Conservation (phyloP, 2,888 invertebrate genomes). For the Stenichneumon culpator region DNA sequence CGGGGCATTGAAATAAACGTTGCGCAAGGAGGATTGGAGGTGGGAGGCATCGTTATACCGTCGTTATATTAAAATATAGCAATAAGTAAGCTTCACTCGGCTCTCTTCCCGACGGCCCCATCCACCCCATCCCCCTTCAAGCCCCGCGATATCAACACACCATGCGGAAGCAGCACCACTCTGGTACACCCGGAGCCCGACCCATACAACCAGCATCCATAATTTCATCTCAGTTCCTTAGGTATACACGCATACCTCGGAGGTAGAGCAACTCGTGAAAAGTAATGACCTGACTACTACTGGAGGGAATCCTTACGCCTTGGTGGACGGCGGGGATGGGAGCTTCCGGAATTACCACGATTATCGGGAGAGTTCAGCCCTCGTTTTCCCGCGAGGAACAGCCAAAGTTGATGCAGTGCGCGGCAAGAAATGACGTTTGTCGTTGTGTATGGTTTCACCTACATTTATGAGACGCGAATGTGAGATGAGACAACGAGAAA, state of each 20-base stretch:
- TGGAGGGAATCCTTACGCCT: not conserved
- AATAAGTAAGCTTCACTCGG: constrained; percentile 79
- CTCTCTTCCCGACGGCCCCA: constrained; percentile 56
- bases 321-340: not conserved
- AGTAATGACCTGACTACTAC: constrained; percentile 3
- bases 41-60: constrained; percentile 77
- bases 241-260: constrained; percentile 31
- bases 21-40: constrained; percentile 62
- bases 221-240: constrained; percentile 69
- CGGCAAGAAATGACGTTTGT: not conserved
- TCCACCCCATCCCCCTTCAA: constrained; percentile 62
- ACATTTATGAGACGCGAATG: not conserved
- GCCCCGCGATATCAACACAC: constrained; percentile 60
- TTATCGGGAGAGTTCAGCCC: constrained; percentile 5
- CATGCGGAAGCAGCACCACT: constrained; percentile 37
- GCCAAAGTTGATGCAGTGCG: not conserved
- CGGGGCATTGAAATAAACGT: constrained; percentile 77
- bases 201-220: constrained; percentile 47
- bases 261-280: constrained; percentile 14
- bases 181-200: constrained; percentile 27
- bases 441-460: not conserved
- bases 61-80: constrained; percentile 82
- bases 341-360: constrained; percentile 26
- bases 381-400: not conserved
- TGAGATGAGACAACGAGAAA: not conserved